A percentile compares a stretch with the other conserved stretches of the same genome.
Conservation (phyloP, 2,888 invertebrate genomes). For the Alcis repandata region DNA sequence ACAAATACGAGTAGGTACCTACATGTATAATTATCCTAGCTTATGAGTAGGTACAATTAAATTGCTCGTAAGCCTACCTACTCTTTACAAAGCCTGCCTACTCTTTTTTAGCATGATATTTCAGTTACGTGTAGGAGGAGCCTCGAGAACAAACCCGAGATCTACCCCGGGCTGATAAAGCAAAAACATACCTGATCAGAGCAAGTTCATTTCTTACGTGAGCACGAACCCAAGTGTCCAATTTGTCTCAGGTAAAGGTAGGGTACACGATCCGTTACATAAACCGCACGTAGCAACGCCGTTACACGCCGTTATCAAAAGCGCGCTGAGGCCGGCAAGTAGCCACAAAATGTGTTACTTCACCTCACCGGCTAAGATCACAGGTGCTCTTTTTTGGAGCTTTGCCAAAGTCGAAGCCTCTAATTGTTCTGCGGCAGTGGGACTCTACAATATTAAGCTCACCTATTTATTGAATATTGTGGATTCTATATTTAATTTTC, state of each 20-base stretch:
- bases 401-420: slow-evolving; percentile 36
- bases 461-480: slow-evolving; percentile 38
- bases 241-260: slow-evolving; percentile 34
- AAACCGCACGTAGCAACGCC: slow-evolving; percentile 35
- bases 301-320: slow-evolving; percentile 35
- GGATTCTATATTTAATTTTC: slow-evolving; percentile 25
- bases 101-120: too few relatives aligned
- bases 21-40: too few relatives aligned
- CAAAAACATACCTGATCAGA: slow-evolving; percentile 16
- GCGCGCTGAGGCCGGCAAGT: slow-evolving; percentile 36
- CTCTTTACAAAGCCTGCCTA: too few relatives aligned
- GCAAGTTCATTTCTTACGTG: slow-evolving; percentile 25
- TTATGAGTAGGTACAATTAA: too few relatives aligned
- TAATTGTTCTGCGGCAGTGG: slow-evolving; percentile 44
- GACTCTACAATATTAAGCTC: slow-evolving; percentile 39
- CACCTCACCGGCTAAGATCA: slow-evolving; percentile 34
- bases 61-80: too few relatives aligned
- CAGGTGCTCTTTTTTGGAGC: slow-evolving; percentile 49
- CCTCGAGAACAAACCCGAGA: background rate
- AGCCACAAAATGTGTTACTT: slow-evolving; percentile 44
- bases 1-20: too few relatives aligned
- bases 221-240: slow-evolving; percentile 30
- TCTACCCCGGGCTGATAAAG: background rate
- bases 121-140: too few relatives aligned
- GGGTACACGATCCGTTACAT: slow-evolving; percentile 28